These are phyloP conservation scores for Natrix natrix DNA, from an alignment of 2,797 vertebrate species.

Conservation along the genomic window DNA sequence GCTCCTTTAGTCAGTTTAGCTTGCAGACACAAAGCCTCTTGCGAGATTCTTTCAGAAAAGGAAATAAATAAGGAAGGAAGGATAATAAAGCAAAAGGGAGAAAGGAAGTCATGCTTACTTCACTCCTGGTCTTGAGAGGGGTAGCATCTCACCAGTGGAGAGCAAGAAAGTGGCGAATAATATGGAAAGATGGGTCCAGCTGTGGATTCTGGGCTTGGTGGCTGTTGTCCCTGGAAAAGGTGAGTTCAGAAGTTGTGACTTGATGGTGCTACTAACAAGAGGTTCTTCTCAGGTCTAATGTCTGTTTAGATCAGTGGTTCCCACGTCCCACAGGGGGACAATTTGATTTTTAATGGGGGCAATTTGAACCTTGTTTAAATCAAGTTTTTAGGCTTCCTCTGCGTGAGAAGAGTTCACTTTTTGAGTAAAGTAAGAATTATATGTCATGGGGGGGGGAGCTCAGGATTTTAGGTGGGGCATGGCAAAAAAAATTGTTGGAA, in stretches of 20 bases:
- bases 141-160: background rate
- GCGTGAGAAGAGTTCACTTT: no score
- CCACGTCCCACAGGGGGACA: no score
- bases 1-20: conserved; percentile 11
- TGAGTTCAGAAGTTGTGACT: conserved; percentile 42
- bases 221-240: conserved; percentile 34
- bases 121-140: conserved; percentile 15
- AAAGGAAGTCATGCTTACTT: conserved; percentile 61
- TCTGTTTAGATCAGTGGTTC: background rate
- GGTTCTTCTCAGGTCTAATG: background rate
- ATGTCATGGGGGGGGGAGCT: no score
- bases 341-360: no score
- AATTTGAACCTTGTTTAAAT: no score
- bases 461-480: no score
- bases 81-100: conserved; percentile 42
- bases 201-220: background rate
- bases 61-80: conserved; percentile 49
- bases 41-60: conserved; percentile 31
- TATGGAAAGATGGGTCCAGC: conserved; percentile 37
- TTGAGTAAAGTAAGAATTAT: no score
- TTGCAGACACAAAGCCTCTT: conserved; percentile 37
- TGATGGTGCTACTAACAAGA: background rate
- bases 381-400: no score
- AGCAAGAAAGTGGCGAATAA: background rate
- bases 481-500: no score